phyloP scores from a whole-genome alignment of 2,797 vertebrate genomes.

The Acrossocheilus wenchowensis region DNA sequence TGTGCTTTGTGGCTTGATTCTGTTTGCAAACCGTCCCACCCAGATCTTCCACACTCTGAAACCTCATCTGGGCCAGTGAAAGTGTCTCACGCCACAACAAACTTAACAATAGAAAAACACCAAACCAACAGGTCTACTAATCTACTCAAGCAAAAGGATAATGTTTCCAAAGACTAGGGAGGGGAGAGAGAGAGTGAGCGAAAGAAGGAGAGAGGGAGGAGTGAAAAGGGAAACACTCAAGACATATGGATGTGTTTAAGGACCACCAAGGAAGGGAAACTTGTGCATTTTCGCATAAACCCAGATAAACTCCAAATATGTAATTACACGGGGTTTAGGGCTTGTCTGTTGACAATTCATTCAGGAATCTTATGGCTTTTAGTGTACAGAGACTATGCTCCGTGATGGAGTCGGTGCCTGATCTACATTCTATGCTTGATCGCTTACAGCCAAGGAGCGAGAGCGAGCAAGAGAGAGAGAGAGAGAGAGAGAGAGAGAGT shows the following conservation, averaged over 20 bases:
- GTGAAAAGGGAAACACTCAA: constrained; percentile 79
- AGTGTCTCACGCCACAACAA: constrained; percentile 75
- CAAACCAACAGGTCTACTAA: constrained; percentile 69
- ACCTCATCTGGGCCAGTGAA: constrained; percentile 75
- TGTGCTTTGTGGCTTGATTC: constrained; percentile 71
- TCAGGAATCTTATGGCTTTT: constrained; percentile 80
- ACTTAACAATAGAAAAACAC: constrained; percentile 75
- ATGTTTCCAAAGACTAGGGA: constrained; percentile 67
- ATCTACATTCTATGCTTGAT: constrained; percentile 44
- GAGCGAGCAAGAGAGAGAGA: not conserved
- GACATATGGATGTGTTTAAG: constrained; percentile 88
- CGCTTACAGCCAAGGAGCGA: constrained; percentile 32
- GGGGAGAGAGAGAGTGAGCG: constrained; percentile 33
- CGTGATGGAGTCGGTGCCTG: constrained; percentile 19
- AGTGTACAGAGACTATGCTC: constrained; percentile 23
- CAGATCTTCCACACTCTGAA: constrained; percentile 69
- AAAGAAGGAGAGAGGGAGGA: constrained; percentile 68
- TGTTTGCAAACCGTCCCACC: constrained; percentile 77
- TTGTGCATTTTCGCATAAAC: constrained; percentile 85
- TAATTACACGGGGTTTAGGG: constrained; percentile 87
- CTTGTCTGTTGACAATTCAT: constrained; percentile 83
- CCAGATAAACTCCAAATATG: constrained; percentile 87
- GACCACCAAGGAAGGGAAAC: constrained; percentile 88
- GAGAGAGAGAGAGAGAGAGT: constrained; percentile 11
- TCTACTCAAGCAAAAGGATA: constrained; percentile 67